Evolutionary conservation across 2,888 invertebrate genomes (phyloP).

Genomic region (Acanthacorydalis orientalis): DNA sequence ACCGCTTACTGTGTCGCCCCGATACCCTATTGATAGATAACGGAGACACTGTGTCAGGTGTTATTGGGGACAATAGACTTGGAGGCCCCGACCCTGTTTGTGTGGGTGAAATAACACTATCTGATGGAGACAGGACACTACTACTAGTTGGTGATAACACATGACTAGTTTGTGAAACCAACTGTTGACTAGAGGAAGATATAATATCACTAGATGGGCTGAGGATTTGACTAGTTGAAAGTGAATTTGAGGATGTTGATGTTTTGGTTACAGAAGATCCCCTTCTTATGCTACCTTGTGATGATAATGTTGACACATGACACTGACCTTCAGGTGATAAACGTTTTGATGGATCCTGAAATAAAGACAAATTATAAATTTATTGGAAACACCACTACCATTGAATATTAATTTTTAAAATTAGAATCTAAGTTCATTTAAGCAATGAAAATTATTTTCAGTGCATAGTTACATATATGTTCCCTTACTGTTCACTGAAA

Average conservation of each 20-base stretch:
- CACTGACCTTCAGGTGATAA: conserved; percentile 54
- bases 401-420: too few relatives aligned
- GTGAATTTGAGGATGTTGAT: conserved; percentile 25
- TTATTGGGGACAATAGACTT: conserved; percentile 25
- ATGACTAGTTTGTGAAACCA: conserved; percentile 26
- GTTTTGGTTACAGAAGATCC: conserved; percentile 28
- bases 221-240: conserved; percentile 28
- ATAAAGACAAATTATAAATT: background rate
- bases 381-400: background rate
- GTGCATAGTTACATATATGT: background rate
- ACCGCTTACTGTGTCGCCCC: conserved; percentile 34
- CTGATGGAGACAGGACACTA: conserved; percentile 34
- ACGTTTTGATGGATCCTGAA: conserved; percentile 49
- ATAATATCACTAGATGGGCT: conserved; percentile 26
- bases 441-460: background rate
- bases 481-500: background rate
- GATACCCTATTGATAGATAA: conserved; percentile 36
- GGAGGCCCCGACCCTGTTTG: conserved; percentile 30
- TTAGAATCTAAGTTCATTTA: background rate
- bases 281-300: conserved; percentile 47
- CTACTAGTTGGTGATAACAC: conserved; percentile 35
- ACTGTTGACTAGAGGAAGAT: conserved; percentile 25
- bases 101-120: conserved; percentile 34
- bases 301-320: conserved; percentile 42
- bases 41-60: conserved; percentile 25